A percentile compares a stretch with the other conserved stretches of the same genome.
Conservation (phyloP, 2,113 vertebrate genomes). For the Alouatta palliata region DNA sequence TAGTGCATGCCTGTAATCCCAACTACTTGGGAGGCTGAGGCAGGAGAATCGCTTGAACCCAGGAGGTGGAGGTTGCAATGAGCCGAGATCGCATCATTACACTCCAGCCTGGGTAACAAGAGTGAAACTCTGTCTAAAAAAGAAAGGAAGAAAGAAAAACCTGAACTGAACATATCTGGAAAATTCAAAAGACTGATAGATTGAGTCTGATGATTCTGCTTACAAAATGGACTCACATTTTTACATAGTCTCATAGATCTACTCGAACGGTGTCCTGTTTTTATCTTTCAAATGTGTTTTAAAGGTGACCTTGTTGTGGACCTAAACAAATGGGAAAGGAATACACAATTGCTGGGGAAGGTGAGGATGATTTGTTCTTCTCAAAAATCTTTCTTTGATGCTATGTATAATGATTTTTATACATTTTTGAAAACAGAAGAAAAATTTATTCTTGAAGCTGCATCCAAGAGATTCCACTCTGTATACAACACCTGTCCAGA, state of each 20-base stretch:
- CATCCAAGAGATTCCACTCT: conserved; percentile 8
- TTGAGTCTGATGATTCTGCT: not conserved
- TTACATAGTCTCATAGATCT: not conserved
- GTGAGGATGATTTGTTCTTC: not conserved
- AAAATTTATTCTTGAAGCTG: conserved; percentile 62
- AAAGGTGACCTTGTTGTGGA: not conserved
- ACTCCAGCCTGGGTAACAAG: too few species aligned
- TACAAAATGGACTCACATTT: not conserved
- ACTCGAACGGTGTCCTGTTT: not conserved
- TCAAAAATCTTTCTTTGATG: not conserved
- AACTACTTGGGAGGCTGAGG: too few species aligned
- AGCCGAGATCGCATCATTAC: too few species aligned
- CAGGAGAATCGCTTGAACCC: too few species aligned
- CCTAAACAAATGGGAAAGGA: not conserved
- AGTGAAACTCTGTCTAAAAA: too few species aligned
- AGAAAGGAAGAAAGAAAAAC: not conserved
- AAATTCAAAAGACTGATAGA: not conserved
- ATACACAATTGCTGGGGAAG: not conserved
- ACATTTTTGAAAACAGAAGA: conserved; percentile 50
- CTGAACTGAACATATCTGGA: not conserved
- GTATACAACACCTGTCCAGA: not conserved
- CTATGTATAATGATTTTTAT: conserved; percentile 37
- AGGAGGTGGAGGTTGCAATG: too few species aligned
- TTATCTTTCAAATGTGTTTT: conserved; percentile 24
- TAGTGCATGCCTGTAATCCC: too few species aligned